Percentiles rank a stretch among this genome's conserved stretches.
Conservation (phyloP, 1,140 invertebrate species). For the Brachionus calyciflorus region DNA sequence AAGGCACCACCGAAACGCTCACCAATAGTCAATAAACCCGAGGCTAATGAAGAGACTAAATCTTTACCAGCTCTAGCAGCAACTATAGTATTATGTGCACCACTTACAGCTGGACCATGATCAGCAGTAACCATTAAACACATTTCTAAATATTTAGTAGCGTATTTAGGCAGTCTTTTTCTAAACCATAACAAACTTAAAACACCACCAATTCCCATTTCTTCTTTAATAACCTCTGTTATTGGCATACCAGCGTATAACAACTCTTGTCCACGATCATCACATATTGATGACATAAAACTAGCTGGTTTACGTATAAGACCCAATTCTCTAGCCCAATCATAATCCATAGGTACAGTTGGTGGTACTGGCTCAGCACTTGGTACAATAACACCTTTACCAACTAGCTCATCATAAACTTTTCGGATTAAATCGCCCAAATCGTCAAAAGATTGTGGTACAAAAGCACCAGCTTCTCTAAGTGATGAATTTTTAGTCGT, state of each 20-base stretch:
- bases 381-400: constrained; percentile 77
- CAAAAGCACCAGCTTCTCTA: constrained; percentile 75
- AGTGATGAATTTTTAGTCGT: constrained; percentile 84
- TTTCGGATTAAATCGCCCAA: constrained; percentile 74
- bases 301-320: constrained; percentile 96
- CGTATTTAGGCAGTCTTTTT: constrained; percentile 78
- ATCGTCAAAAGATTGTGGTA: constrained; percentile 88
- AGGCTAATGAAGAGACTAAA: constrained; percentile 90
- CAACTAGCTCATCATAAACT: constrained; percentile 49
- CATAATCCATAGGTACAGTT: constrained; percentile 98
- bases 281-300: constrained; percentile 98
- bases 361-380: constrained; percentile 89
- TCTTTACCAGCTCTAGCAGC: constrained; percentile 98
- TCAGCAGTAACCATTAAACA: constrained; percentile 98
- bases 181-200: constrained; percentile 98
- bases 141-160: constrained; percentile 98
- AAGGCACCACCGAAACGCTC: constrained; percentile 97
- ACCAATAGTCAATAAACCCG: constrained; percentile 94
- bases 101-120: constrained; percentile 96
- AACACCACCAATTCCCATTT: constrained; percentile 92
- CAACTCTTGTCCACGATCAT: constrained; percentile 95
- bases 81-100: constrained; percentile 98
- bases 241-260: constrained; percentile 98
- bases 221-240: constrained; percentile 75
- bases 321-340: constrained; percentile 94